These are phyloP conservation scores for Platypus cylindrus DNA, from an alignment of 2,888 invertebrate genomes.

Conservation along the genomic window DNA sequence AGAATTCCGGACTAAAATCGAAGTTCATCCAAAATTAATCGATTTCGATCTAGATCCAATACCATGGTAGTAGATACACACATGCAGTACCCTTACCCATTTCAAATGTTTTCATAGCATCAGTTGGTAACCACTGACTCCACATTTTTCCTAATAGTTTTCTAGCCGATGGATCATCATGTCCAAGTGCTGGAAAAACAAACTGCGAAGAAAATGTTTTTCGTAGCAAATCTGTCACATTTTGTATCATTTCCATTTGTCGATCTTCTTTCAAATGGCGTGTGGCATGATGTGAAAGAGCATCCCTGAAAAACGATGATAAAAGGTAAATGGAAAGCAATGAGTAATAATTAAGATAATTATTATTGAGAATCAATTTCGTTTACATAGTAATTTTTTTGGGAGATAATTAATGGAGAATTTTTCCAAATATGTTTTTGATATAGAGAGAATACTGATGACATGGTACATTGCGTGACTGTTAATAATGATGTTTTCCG, in stretches of 20 bases:
- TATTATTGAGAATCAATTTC: too few relatives aligned
- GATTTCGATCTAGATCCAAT: neutral
- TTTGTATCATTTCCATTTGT: slow-evolving; percentile 64
- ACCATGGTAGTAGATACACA: neutral
- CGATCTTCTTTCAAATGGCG: slow-evolving; percentile 53
- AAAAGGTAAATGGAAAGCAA: too few relatives aligned
- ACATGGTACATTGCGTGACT: slow-evolving; percentile 6
- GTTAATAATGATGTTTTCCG: slow-evolving; percentile 4
- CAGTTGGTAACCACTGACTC: slow-evolving; percentile 72
- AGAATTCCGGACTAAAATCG: too few relatives aligned
- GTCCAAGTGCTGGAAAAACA: slow-evolving; percentile 82
- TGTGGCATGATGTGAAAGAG: slow-evolving; percentile 56
- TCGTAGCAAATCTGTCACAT: slow-evolving; percentile 68
- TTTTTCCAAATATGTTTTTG: too few relatives aligned
- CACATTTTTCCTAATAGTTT: slow-evolving; percentile 61
- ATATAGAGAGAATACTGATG: too few relatives aligned
- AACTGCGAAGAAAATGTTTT: slow-evolving; percentile 79
- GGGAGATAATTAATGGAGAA: too few relatives aligned
- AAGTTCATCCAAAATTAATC: too few relatives aligned
- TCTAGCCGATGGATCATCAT: slow-evolving; percentile 60
- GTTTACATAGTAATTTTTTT: too few relatives aligned
- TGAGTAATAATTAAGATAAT: too few relatives aligned
- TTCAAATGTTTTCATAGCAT: slow-evolving; percentile 70
- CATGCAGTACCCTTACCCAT: slow-evolving; percentile 44
- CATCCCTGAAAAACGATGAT: slow-evolving; percentile 63